Evolutionary conservation across 2,888 invertebrate species (phyloP), one percentile per base, ranked within the genome.

Genomic region (Drosophila buzzatii): DNA sequence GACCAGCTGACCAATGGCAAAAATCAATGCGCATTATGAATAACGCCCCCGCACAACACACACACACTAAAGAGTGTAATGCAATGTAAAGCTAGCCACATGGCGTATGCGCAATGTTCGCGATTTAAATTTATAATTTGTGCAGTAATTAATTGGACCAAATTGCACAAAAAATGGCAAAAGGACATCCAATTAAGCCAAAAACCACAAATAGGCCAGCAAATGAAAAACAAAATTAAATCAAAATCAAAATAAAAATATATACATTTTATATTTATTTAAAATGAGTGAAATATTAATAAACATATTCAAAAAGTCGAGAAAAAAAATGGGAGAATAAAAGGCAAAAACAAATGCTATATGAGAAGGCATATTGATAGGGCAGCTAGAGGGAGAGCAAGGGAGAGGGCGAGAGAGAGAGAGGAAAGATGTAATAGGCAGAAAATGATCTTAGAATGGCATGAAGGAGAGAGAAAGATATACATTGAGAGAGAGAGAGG

Each of bases 1-100:
- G 18, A 8, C 33, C 44, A 33, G 44, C 62, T 49, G 65, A 56
- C 61, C 70, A 69, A 59, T 51, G 45, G 47, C 42, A 59, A 76
- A 75, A 75, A 75, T 76, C 75, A 76, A 70, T 76, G 62, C 41
- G 59, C 49, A 70, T 70, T 63, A 74, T 60, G 41, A 73, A 77
- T 67, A 57, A 56, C 41, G 27, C 23, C 57, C 41, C 14, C 35
- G 56, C 47, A 45, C 23, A 27, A 16, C 44, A 27, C 44, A 33
- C 45, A 10, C 33, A 31, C n/a, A 7, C 6, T 10, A 47, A 14
- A 37, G 23, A 12, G 23, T 20, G 35, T 8, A 31, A 31, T 41
- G 39, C n/a, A 55, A 58, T 58, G 68, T 44, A 62, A 52, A 35
- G n/a, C 2, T 9, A 35, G 31, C 69, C 61, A 65, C 79, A 52